These are phyloP conservation scores for Typhlomys cinereus DNA, from an alignment of 2,113 vertebrate genomes.

Conservation along the genomic window DNA sequence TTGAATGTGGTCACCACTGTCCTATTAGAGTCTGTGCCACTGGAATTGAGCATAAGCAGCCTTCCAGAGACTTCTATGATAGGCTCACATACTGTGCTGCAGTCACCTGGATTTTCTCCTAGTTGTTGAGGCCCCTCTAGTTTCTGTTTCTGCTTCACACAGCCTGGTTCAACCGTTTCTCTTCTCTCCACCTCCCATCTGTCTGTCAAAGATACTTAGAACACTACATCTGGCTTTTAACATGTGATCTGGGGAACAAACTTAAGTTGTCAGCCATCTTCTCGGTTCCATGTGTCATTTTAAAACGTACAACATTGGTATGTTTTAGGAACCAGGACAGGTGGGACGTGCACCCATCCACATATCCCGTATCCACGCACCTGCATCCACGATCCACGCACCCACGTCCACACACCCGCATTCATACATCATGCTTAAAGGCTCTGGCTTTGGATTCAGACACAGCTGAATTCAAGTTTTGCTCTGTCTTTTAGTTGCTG, in stretches of 20 bases:
- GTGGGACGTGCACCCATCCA: not conserved
- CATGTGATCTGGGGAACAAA: too few species aligned
- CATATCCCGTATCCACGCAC: too few species aligned
- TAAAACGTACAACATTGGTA: not conserved
- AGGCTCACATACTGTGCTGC: not conserved
- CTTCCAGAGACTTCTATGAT: constrained; percentile 31
- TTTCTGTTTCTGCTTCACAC: too few species aligned
- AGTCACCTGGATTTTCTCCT: not conserved
- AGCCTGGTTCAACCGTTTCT: too few species aligned
- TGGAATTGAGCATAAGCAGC: constrained; percentile 5
- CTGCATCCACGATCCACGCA: too few species aligned
- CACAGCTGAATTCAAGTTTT: not conserved
- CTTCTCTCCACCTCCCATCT: too few species aligned
- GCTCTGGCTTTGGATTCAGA: not conserved
- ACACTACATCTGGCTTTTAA: too few species aligned
- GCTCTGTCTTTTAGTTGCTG: not conserved
- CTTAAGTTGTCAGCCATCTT: too few species aligned
- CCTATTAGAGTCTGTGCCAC: not conserved
- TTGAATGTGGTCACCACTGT: not conserved
- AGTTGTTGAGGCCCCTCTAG: too few species aligned
- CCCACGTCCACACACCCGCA: too few species aligned
- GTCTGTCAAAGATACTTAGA: too few species aligned
- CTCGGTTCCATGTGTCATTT: not conserved
- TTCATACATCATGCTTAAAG: not conserved
- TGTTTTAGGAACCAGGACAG: constrained; percentile 19